A percentile compares a stretch with the other conserved stretches of the same genome.
Evolutionary conservation across 30 jellyfish, hydroid and myxozoan genomes (phyloP).

Genomic region (Morbakka virulenta): DNA sequence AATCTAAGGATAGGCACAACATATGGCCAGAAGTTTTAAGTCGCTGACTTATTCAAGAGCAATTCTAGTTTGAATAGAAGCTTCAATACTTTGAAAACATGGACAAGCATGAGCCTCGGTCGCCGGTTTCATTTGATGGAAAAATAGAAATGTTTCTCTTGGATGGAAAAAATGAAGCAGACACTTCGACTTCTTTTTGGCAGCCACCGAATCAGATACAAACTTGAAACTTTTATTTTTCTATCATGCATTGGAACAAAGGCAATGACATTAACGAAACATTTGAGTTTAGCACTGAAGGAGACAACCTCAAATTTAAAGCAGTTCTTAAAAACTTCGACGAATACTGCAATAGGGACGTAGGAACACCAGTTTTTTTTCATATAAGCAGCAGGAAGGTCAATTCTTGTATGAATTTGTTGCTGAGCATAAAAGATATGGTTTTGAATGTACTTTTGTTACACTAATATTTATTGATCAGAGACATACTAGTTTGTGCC

Average conservation of each 20-base stretch:
- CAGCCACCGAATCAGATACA: constrained; percentile 60
- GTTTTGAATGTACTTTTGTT: constrained; percentile 48
- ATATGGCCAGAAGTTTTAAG: constrained; percentile 33
- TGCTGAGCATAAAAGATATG: constrained; percentile 22
- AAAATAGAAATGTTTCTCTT: constrained; percentile 40
- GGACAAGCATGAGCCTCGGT: constrained; percentile 43
- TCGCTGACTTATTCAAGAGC: constrained; percentile 22
- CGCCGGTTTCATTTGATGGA: constrained; percentile 40
- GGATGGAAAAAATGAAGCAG: constrained; percentile 37
- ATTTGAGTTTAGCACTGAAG: constrained; percentile 25
- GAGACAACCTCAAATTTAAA: constrained; percentile 14
- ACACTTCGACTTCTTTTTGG: constrained; percentile 42
- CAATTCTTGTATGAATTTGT: constrained; percentile 30
- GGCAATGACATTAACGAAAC: constrained; percentile 45
- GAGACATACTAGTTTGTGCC: constrained; percentile 36
- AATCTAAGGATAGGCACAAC: constrained; percentile 5
- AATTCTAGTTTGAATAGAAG: constrained; percentile 29
- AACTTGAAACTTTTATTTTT: constrained; percentile 16
- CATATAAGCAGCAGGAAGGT: constrained; percentile 25
- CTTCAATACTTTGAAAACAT: constrained; percentile 35
- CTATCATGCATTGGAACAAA: constrained; percentile 45
- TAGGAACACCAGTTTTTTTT: constrained; percentile 31
- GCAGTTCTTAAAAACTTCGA: constrained; percentile 29
- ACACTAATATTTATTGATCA: constrained; percentile 15
- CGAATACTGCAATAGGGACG: constrained; percentile 39